Evolutionary conservation across 2,113 vertebrate species (phyloP).

Genomic region (Carassius carassius): DNA sequence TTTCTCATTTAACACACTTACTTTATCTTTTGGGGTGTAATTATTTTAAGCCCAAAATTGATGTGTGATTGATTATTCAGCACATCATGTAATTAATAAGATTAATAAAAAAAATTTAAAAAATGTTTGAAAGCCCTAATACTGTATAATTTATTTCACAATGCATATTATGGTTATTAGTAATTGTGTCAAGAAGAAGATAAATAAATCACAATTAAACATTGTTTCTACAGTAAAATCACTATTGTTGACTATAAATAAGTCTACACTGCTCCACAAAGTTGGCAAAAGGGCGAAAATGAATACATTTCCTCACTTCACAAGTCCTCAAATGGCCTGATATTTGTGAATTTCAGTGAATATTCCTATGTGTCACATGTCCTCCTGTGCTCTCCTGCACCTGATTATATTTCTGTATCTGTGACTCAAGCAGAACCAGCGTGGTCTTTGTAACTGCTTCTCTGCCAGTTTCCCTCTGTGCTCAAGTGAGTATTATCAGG

Average conservation of each 20-base stretch:
- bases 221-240: background rate
- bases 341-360: background rate
- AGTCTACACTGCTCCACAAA: background rate
- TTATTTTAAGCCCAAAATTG: too few species aligned
- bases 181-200: too few species aligned
- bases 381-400: background rate
- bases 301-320: background rate
- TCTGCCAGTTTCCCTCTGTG: slow-evolving; percentile 29
- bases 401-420: slow-evolving; percentile 13
- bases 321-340: background rate
- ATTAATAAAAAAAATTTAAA: too few species aligned
- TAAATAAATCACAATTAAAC: background rate
- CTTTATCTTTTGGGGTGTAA: too few species aligned
- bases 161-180: too few species aligned
- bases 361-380: background rate
- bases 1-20: too few species aligned
- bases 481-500: slow-evolving; percentile 32
- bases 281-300: background rate
- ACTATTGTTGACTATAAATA: too few species aligned
- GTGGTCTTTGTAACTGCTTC: background rate
- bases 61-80: too few species aligned
- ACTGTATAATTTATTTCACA: too few species aligned
- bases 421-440: background rate
- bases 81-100: too few species aligned
- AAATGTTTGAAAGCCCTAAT: too few species aligned